phyloP scores from a whole-genome alignment of 1,140 invertebrate species.

The Helicoverpa zea region DNA sequence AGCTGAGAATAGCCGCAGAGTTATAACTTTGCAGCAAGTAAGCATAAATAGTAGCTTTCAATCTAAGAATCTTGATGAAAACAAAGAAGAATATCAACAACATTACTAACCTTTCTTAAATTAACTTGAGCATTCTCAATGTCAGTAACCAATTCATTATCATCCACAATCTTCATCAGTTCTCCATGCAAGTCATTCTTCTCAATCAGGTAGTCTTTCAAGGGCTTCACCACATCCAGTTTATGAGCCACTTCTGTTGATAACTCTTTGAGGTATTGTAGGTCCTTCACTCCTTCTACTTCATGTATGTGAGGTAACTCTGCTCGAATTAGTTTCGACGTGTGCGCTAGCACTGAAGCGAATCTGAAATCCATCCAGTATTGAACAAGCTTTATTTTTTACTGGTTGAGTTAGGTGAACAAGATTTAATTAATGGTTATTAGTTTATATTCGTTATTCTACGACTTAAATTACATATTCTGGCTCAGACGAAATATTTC shows the following conservation, averaged over 20 bases:
- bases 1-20: too few species aligned
- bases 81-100: conserved; percentile 7
- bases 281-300: conserved; percentile 66
- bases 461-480: too few species aligned
- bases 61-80: background rate
- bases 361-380: conserved; percentile 61
- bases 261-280: conserved; percentile 67
- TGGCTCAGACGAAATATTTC: too few species aligned
- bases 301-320: conserved; percentile 75
- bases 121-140: conserved; percentile 64
- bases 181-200: conserved; percentile 51
- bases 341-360: conserved; percentile 64
- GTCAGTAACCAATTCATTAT: conserved; percentile 56
- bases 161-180: conserved; percentile 54
- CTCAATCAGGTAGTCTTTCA: conserved; percentile 65
- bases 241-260: conserved; percentile 66
- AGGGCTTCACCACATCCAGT: conserved; percentile 59
- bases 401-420: too few species aligned
- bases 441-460: too few species aligned
- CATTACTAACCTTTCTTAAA: conserved; percentile 65
- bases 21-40: too few species aligned
- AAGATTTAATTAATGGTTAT: too few species aligned
- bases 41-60: background rate
- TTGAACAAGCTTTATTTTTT: too few species aligned
- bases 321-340: conserved; percentile 64